Conservation (phyloP, 1,140 invertebrate species). For the Apis florea region DNA sequence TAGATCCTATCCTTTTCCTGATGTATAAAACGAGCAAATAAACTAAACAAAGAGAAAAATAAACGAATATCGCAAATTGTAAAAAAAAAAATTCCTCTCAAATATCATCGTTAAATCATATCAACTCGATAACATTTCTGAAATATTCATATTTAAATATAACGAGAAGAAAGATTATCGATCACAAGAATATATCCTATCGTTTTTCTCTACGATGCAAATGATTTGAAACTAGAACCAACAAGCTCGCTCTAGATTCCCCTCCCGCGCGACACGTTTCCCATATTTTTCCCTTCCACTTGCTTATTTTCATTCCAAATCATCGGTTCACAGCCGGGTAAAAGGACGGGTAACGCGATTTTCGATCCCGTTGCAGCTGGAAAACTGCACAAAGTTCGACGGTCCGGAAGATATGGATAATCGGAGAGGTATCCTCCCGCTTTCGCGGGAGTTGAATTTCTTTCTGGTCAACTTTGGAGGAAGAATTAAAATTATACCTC, state of each 20-base stretch:
- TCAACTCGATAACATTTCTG: too few species aligned
- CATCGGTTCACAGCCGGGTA: constrained; percentile 3
- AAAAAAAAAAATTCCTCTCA: too few species aligned
- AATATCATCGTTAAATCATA: too few species aligned
- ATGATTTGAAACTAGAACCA: background rate
- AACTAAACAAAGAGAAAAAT: too few species aligned
- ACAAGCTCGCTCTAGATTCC: background rate
- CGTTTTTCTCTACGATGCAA: too few species aligned
- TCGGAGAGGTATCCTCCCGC: background rate
- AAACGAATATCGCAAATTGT: too few species aligned
- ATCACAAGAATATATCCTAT: too few species aligned
- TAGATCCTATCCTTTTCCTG: too few species aligned
- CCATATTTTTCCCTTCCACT: background rate
- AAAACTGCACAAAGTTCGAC: background rate
- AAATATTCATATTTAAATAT: too few species aligned
- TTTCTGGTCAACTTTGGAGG: background rate
- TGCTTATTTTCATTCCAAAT: constrained; percentile 20
- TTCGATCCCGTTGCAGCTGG: constrained; percentile 1
- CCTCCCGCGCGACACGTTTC: constrained; percentile 2
- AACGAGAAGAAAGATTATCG: too few species aligned
- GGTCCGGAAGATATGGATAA: background rate
- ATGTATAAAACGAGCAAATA: too few species aligned
- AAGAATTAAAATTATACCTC: background rate
- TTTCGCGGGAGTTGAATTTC: constrained; percentile 12
- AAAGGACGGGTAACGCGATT: background rate